These are phyloP conservation scores for Oithona nana DNA, from an alignment of 2,888 invertebrate species.

Conservation along the genomic window DNA sequence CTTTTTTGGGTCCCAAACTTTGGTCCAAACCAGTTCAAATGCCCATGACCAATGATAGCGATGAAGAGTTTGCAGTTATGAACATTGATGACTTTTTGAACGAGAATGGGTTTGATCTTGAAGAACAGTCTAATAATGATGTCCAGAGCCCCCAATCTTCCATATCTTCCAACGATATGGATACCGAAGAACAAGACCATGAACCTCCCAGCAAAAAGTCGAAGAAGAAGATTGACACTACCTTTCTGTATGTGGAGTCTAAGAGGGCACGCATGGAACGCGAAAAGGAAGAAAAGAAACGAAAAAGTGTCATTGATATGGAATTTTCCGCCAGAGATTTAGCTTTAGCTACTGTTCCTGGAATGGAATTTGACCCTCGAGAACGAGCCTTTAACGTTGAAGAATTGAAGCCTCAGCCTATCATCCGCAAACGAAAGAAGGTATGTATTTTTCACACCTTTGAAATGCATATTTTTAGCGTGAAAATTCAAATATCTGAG, in stretches of 20 bases:
- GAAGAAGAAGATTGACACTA: background rate
- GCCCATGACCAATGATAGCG: background rate
- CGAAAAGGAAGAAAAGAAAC: slow-evolving; percentile 10
- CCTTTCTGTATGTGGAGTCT: slow-evolving; percentile 12
- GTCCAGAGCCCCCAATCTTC: background rate
- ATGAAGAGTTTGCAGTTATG: slow-evolving; percentile 11
- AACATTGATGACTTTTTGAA: slow-evolving; percentile 15
- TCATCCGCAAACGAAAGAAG: slow-evolving; percentile 96
- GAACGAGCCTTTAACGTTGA: slow-evolving; percentile 84
- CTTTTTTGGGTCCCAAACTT: slow-evolving; percentile 83
- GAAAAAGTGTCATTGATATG: slow-evolving; percentile 1
- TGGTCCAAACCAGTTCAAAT: slow-evolving; percentile 76
- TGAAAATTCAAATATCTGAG: no score
- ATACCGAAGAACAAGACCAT: no score
- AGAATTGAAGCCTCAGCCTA: slow-evolving; percentile 90
- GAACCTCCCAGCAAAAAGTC: background rate
- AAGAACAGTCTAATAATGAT: no score
- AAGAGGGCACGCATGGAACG: slow-evolving; percentile 13
- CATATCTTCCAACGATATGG: background rate
- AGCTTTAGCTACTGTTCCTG: slow-evolving; percentile 24
- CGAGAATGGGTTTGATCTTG: slow-evolving; percentile 8
- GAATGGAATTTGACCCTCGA: slow-evolving; percentile 69
- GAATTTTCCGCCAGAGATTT: slow-evolving; percentile 24
- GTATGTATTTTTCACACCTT: no score
- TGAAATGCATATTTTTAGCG: no score